These are phyloP conservation scores for Acronicta psi DNA, from an alignment of 2,888 invertebrate species.

Conservation along the genomic window DNA sequence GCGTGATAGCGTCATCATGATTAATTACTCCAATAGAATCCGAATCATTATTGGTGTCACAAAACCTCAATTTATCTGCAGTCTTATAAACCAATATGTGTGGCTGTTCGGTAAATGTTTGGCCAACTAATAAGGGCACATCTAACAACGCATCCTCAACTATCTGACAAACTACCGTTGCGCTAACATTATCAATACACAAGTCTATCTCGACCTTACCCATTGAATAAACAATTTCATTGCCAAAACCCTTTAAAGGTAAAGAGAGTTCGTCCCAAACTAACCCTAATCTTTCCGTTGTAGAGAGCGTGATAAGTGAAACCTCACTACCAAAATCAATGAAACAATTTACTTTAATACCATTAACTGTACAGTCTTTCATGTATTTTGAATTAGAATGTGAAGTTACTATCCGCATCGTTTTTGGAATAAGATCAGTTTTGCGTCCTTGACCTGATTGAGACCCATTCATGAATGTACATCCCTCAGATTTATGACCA, in stretches of 20 bases:
- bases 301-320: not conserved
- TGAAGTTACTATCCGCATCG: not conserved
- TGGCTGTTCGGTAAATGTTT: not conserved
- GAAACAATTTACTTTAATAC: not conserved
- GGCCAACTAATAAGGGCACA: not conserved
- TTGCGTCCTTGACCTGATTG: not conserved
- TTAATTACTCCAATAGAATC: no score
- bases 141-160: not conserved
- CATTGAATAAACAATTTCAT: not conserved
- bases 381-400: not conserved
- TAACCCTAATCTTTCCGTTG: not conserved
- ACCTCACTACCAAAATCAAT: conserved; percentile 1
- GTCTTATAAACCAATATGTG: not conserved
- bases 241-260: not conserved
- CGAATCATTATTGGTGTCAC: not conserved
- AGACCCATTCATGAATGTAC: not conserved
- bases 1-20: no score
- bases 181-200: not conserved
- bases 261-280: not conserved
- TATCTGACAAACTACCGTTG: not conserved
- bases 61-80: not conserved
- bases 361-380: not conserved
- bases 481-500: not conserved
- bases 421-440: not conserved
- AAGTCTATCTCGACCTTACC: not conserved